Conservation (phyloP, 2,113 vertebrate species). For the Syngnathus scovelli region DNA sequence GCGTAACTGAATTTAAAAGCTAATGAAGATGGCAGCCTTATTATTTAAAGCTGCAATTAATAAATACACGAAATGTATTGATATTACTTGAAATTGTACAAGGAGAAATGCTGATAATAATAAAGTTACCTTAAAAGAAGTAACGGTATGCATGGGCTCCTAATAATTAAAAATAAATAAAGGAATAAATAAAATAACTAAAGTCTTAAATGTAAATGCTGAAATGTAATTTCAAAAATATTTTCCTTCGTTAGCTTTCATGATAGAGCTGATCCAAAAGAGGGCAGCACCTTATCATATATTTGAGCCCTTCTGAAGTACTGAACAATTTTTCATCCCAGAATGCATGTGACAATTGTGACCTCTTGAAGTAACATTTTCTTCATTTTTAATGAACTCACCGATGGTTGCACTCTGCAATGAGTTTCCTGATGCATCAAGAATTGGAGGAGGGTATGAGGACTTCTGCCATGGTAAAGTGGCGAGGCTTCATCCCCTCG, state of each 20-base stretch:
- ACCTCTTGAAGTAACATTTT: neutral
- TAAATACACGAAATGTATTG: neutral
- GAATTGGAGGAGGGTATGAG: neutral
- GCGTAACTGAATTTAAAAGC: neutral
- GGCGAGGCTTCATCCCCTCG: conserved; percentile 48
- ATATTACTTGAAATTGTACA: neutral
- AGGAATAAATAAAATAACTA: too few relatives aligned
- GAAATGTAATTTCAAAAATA: neutral
- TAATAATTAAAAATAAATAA: neutral
- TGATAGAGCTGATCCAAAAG: conserved; percentile 28
- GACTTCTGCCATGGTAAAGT: conserved; percentile 25
- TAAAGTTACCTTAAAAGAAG: neutral
- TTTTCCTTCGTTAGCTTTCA: neutral
- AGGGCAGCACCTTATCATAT: conserved; percentile 39
- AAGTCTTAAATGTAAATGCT: too few relatives aligned
- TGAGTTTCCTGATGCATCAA: neutral
- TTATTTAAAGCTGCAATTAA: neutral
- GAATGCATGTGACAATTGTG: neutral
- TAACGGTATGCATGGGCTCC: too few relatives aligned
- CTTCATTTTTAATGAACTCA: neutral
- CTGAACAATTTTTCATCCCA: neutral
- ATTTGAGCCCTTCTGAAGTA: conserved; percentile 6
- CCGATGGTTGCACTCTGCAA: neutral
- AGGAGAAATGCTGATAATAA: neutral
- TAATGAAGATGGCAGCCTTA: neutral